Base-by-base conservation (phyloP, 2,797 vertebrate species). In the Aphelocoma californica region DNA sequence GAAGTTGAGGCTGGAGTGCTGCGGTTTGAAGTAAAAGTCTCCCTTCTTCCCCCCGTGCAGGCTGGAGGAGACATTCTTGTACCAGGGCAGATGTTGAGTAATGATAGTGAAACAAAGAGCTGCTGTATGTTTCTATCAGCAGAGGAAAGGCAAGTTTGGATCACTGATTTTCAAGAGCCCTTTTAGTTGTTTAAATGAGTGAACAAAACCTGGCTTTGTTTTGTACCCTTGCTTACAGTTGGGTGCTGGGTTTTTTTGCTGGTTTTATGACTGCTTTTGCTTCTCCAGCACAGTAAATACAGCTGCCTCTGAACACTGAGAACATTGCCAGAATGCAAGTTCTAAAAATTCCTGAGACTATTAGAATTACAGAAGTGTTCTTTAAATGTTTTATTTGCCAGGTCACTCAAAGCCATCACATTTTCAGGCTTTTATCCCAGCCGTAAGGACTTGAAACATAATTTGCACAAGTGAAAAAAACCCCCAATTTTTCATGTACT, bases 291-390 rank as follows among this genome's bases (percentile, higher is more conserved):
- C 50, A 82, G 58, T 58, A 87, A 95, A 58, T 75, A 75, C 44
- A 82, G 21, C 81, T 91, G 85, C 28, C 53, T 66, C 44, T 78
- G 47, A 44, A 61, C 3, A 11, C 14, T 29, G 31, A 72, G 18
- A 81, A 26, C 42, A 28, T 1, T 79, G 70, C 74, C 73, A 84
- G 65, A 93, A 90, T 44, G 21, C 44, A 78, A 44, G 29, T 86
- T 90, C 81, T 87, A 73, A 65, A 86, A 72, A 92, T 87, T 93
- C 71, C 57, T 48, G 42, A 82, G 44, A 83, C 73, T 78, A 72
- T 45, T 62, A 69, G 42, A 86, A 65, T 84, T 89, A 69, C 36
- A 87, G 71, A 71, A 72, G 7, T 14, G 38, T 79, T 81, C 74
- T 83, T 86, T 12, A 93, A 69, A 32, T 18, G 40, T 90, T 93